Evolutionary conservation across 1,140 invertebrate species (phyloP).

Genomic region (Tetramorium parvispinum): DNA sequence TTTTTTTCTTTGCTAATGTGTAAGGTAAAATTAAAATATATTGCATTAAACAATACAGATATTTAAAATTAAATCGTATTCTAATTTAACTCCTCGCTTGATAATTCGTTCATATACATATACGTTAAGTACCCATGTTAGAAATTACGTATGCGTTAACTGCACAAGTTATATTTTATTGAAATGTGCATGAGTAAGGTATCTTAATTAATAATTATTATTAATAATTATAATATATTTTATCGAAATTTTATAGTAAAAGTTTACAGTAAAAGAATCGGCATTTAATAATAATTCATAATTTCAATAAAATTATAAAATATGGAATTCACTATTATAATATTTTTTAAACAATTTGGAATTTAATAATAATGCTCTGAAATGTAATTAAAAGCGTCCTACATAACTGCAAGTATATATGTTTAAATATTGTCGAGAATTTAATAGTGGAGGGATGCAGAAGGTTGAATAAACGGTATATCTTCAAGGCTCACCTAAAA

Average conservation of each 20-base stretch:
- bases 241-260: background rate
- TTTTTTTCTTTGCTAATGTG: background rate
- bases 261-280: background rate
- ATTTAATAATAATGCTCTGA: background rate
- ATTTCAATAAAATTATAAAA: background rate
- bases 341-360: background rate
- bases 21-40: background rate
- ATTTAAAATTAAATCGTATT: background rate
- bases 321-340: background rate
- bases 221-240: background rate
- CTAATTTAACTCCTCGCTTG: background rate
- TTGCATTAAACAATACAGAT: background rate
- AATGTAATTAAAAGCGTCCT: background rate
- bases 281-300: background rate
- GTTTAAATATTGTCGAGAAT: conserved; percentile 1
- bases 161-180: background rate
- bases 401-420: background rate
- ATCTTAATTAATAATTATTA: background rate
- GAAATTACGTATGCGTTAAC: background rate
- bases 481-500: conserved; percentile 9
- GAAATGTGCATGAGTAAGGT: background rate
- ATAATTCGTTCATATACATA: too few species aligned
- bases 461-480: background rate
- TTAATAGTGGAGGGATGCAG: background rate
- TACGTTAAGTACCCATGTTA: background rate